Conservation (phyloP, 2,888 invertebrate species). For the Achlya flavicornis region DNA sequence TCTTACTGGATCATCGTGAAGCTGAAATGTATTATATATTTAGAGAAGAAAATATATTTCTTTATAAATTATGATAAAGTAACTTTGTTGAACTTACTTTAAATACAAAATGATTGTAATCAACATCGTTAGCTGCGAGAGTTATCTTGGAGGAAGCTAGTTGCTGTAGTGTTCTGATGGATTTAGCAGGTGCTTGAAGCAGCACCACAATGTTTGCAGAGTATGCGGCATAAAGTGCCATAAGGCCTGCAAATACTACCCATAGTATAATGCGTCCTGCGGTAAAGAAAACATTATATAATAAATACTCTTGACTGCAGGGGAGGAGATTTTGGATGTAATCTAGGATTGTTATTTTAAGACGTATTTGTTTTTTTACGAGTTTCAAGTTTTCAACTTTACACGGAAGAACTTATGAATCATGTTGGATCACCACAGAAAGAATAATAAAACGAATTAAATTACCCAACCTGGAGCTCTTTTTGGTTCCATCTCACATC, state of each 20-base stretch:
- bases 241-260: conserved; percentile 64
- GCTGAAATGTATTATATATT: conserved; percentile 27
- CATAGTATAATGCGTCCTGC: conserved; percentile 66
- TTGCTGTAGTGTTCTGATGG: conserved; percentile 81
- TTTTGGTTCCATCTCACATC: conserved; percentile 74
- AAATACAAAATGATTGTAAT: conserved; percentile 85
- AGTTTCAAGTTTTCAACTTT: too few species aligned
- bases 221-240: conserved; percentile 86
- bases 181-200: conserved; percentile 85
- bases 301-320: too few species aligned
- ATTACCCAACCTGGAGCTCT: conserved; percentile 52
- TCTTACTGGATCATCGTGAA: conserved; percentile 47
- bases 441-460: not conserved
- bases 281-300: not conserved
- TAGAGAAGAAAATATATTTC: not conserved
- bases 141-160: conserved; percentile 83
- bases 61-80: not conserved
- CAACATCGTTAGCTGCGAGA: conserved; percentile 83
- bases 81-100: conserved; percentile 68
- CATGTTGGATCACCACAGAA: too few species aligned
- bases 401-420: too few species aligned
- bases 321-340: not conserved
- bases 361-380: too few species aligned
- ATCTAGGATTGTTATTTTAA: not conserved
- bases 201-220: conserved; percentile 87